These are phyloP conservation scores for Cherax destructor DNA, from an alignment of 1,140 invertebrate species.

Conservation along the genomic window DNA sequence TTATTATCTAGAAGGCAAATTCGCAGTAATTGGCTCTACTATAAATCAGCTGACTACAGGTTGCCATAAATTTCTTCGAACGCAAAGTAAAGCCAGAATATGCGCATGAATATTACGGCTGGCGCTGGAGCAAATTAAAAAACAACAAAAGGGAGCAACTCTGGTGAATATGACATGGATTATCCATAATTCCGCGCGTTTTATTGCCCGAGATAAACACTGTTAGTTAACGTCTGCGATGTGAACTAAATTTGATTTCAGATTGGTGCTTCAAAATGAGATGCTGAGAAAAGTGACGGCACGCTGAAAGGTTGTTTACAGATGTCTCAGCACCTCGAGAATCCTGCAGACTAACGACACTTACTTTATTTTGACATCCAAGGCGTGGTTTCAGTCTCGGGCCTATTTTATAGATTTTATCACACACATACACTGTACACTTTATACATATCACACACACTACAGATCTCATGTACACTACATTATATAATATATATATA, in stretches of 20 bases:
- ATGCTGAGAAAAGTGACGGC: neutral
- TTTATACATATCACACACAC: too few relatives aligned
- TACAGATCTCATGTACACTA: too few relatives aligned
- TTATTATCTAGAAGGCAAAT: constrained; percentile 2
- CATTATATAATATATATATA: too few relatives aligned
- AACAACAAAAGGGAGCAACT: neutral
- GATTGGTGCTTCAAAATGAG: neutral
- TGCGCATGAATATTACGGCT: neutral
- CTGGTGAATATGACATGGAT: neutral
- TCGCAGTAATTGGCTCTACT: neutral
- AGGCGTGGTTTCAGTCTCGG: too few relatives aligned
- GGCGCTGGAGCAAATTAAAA: neutral
- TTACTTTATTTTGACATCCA: too few relatives aligned
- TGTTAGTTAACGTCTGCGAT: neutral
- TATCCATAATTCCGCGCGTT: neutral
- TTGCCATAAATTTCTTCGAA: neutral
- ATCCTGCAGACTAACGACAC: too few relatives aligned
- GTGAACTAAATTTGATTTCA: neutral
- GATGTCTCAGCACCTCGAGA: too few relatives aligned
- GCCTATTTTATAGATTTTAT: too few relatives aligned
- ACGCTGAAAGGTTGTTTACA: neutral
- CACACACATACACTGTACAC: too few relatives aligned
- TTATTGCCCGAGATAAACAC: neutral
- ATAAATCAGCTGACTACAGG: neutral
- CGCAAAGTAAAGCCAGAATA: neutral